phyloP scores from a whole-genome alignment of 2,113 vertebrate species.

The Bubalus kerabau region DNA sequence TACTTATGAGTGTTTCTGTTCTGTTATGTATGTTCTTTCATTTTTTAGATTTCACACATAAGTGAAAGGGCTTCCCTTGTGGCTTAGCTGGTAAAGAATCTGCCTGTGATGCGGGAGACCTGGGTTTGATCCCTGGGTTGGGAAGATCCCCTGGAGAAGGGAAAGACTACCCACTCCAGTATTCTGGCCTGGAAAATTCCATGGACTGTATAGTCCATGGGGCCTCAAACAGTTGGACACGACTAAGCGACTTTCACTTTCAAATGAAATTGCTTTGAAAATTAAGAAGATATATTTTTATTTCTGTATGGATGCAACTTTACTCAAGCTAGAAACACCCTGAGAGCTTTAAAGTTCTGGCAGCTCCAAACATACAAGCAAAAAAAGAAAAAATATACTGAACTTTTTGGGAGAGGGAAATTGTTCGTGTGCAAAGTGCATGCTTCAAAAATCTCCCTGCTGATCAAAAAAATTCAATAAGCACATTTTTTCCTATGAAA shows the following conservation, averaged over 20 bases:
- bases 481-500: background rate
- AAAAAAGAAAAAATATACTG: background rate
- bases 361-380: background rate
- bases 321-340: background rate
- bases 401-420: background rate
- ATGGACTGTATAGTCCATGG: background rate
- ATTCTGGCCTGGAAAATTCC: background rate
- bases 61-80: background rate
- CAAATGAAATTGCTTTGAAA: background rate
- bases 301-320: background rate
- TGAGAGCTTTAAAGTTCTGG: background rate
- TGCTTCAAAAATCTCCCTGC: background rate
- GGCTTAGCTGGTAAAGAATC: background rate
- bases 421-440: background rate
- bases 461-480: background rate
- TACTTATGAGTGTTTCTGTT: background rate
- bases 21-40: background rate
- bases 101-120: background rate
- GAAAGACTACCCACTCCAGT: background rate
- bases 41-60: background rate
- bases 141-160: background rate
- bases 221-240: rapidly evolving
- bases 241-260: background rate
- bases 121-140: background rate
- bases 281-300: constrained; percentile 2